These are phyloP conservation scores for Calidris pugnax DNA, from an alignment of 2,113 vertebrate species.

Conservation along the genomic window DNA sequence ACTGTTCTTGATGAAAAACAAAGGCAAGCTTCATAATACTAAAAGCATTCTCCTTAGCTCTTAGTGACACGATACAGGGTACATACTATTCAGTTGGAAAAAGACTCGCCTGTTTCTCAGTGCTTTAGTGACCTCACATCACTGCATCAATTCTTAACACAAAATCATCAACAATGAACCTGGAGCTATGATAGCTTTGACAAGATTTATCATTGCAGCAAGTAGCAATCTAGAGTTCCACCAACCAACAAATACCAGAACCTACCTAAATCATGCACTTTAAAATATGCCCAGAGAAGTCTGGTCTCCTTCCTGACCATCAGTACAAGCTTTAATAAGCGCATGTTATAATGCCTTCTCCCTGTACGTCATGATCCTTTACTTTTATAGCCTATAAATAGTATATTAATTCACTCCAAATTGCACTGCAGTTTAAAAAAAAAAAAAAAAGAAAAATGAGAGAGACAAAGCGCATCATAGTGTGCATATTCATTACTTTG, in stretches of 20 bases:
- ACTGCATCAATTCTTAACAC: background rate
- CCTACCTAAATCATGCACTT: background rate
- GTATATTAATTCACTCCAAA: background rate
- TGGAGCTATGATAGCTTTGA: background rate
- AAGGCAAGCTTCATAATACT: background rate
- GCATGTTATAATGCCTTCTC: background rate
- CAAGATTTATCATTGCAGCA: background rate
- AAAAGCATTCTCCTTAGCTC: background rate
- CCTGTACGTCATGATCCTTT: background rate
- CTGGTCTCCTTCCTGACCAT: background rate
- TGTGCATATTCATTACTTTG: background rate
- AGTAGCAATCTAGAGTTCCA: background rate
- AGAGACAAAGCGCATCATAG: rapidly evolving
- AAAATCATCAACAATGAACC: background rate
- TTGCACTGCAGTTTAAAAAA: background rate
- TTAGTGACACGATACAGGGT: background rate
- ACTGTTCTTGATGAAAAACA: background rate
- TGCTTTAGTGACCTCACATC: background rate
- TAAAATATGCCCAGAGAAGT: background rate
- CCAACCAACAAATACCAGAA: background rate
- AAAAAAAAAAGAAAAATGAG: background rate
- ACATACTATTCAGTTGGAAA: background rate
- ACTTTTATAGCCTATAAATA: background rate
- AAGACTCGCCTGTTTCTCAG: background rate
- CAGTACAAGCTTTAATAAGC: background rate